Conservation (phyloP, 1,140 invertebrate genomes). For the Lucilia sericata region DNA sequence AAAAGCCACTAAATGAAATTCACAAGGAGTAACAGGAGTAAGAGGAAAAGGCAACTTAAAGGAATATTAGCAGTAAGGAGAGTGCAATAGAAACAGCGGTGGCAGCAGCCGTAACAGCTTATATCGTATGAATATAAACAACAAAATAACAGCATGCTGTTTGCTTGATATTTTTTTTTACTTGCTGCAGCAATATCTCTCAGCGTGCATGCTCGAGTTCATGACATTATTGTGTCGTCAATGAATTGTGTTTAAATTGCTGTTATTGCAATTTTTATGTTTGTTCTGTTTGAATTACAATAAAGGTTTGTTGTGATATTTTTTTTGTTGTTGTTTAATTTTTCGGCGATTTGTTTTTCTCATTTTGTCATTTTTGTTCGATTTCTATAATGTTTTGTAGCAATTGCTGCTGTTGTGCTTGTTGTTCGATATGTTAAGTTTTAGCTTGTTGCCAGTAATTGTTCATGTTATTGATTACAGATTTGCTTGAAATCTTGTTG, state of each 20-base stretch:
- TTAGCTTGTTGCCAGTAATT: slow-evolving; percentile 42
- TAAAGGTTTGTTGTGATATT: neutral
- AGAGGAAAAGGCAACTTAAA: too few species aligned
- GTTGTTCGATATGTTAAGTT: slow-evolving; percentile 30
- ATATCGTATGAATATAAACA: neutral
- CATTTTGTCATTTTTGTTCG: neutral
- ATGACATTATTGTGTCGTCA: slow-evolving; percentile 44
- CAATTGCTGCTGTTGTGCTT: neutral
- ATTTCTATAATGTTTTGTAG: slow-evolving; percentile 5
- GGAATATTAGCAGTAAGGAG: neutral
- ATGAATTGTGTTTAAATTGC: slow-evolving; percentile 44
- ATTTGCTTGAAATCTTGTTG: slow-evolving; percentile 35
- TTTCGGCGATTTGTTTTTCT: neutral
- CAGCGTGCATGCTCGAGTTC: slow-evolving; percentile 42
- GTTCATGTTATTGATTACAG: slow-evolving; percentile 43
- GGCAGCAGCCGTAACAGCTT: neutral
- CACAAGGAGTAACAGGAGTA: neutral
- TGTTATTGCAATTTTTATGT: slow-evolving; percentile 44
- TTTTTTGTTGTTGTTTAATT: neutral
- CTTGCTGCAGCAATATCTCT: neutral
- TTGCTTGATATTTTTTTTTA: neutral
- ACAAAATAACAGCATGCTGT: slow-evolving; percentile 8
- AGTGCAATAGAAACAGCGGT: neutral
- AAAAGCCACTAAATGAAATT: slow-evolving; percentile 6
- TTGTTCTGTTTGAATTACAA: slow-evolving; percentile 38